Percentiles rank a stretch among this genome's conserved stretches.
These are phyloP conservation scores for Montipora cactus DNA, from an alignment of 64 coral and sea anemone species.

Conservation along the genomic window DNA sequence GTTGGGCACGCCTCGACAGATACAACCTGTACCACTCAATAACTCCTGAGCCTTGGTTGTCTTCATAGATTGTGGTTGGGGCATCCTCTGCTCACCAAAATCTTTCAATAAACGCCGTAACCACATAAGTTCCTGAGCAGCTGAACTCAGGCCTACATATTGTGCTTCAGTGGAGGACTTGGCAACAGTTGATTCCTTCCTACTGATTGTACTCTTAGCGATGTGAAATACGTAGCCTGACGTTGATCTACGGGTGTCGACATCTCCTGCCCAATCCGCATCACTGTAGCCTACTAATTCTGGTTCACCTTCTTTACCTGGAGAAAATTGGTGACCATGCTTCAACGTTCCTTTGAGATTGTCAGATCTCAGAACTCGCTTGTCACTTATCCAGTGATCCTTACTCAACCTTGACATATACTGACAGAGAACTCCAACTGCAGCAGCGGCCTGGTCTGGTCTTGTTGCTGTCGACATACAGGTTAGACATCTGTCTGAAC, in stretches of 20 bases:
- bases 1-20: no score
- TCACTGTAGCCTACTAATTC: neutral
- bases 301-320: neutral
- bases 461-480: slow-evolving; percentile 55
- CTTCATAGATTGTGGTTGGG: neutral
- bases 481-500: neutral
- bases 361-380: slow-evolving; percentile 7
- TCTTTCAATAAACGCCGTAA: neutral
- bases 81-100: neutral
- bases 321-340: slow-evolving; percentile 19
- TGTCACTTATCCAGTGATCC: slow-evolving; percentile 2
- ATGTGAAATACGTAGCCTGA: no score
- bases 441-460: neutral
- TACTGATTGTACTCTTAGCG: no score
- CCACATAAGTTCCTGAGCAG: neutral
- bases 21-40: no score
- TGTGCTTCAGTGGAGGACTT: no score
- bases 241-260: neutral
- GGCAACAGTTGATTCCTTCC: no score
- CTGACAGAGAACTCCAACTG: slow-evolving; percentile 39
- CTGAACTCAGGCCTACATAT: no score
- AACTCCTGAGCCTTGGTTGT: no score
- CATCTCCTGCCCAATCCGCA: neutral
- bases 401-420: slow-evolving; percentile 29
- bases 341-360: slow-evolving; percentile 14